These are phyloP conservation scores for Limnothrissa miodon DNA, from an alignment of 2,113 vertebrate genomes.

Conservation along the genomic window DNA sequence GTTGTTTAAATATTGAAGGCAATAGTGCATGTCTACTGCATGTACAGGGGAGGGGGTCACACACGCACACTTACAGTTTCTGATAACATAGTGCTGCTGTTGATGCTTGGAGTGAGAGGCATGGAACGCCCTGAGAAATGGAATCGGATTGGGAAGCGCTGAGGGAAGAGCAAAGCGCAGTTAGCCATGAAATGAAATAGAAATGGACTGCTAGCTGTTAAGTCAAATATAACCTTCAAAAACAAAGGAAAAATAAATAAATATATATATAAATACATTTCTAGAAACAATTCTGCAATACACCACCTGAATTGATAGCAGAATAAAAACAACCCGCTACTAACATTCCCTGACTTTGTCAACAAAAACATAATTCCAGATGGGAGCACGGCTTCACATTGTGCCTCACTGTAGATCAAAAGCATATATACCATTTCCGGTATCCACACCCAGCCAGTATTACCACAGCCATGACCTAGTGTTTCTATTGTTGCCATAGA, in stretches of 20 bases:
- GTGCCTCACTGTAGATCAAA: no score
- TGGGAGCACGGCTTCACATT: no score
- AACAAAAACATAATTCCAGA: background rate
- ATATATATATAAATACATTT: no score
- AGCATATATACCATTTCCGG: no score
- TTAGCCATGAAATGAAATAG: background rate
- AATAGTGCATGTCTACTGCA: background rate
- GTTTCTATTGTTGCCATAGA: background rate
- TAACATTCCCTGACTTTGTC: no score
- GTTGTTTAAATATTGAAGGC: background rate
- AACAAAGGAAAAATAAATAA: no score
- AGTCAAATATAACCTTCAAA: no score
- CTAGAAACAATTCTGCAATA: no score
- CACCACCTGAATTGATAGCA: no score
- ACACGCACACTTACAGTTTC: background rate
- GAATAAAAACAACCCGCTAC: no score
- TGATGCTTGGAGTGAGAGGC: conserved; percentile 81
- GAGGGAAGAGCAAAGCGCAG: conserved; percentile 14
- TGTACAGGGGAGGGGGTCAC: background rate
- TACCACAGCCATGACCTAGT: no score
- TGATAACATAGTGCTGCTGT: conserved; percentile 77
- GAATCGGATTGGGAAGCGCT: conserved; percentile 74
- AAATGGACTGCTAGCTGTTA: background rate
- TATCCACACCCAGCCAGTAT: background rate
- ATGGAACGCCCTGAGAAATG: conserved; percentile 84